Evolutionary conservation across 2,113 vertebrate species (phyloP).

Genomic region (Psophia crepitans): DNA sequence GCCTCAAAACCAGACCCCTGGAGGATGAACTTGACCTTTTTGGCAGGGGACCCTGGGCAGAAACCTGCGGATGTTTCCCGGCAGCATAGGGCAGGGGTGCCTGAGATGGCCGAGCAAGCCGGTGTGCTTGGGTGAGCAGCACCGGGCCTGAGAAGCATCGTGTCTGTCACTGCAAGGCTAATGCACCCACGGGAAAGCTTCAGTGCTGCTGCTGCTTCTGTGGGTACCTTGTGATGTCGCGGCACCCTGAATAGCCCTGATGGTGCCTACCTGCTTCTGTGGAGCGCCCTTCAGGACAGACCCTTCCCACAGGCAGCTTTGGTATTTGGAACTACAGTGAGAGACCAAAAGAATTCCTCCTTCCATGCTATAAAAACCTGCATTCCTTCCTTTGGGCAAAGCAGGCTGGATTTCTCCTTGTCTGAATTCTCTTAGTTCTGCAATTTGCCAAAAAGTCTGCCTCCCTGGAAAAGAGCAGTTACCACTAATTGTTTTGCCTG

Average conservation of each 20-base stretch:
- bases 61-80: not conserved
- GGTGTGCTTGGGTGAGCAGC: not conserved
- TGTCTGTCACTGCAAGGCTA: not conserved
- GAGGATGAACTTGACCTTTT: not conserved
- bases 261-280: not conserved
- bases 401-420: slow-evolving; percentile 1
- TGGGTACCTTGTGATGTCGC: not conserved
- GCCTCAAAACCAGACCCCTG: not conserved
- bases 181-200: not conserved
- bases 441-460: slow-evolving; percentile 50
- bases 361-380: slow-evolving; percentile 30
- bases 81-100: fast-evolving
- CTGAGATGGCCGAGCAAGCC: fast-evolving
- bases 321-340: not conserved
- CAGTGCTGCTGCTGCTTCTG: not conserved
- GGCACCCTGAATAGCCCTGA: not conserved
- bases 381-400: slow-evolving; percentile 46
- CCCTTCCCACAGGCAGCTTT: not conserved
- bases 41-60: not conserved
- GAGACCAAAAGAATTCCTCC: slow-evolving; percentile 20
- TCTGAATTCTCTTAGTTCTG: slow-evolving; percentile 37
- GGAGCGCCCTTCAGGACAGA: not conserved
- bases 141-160: fast-evolving
- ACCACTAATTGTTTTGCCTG: slow-evolving; percentile 58
- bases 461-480: slow-evolving; percentile 53